Base-by-base conservation (phyloP, 2,113 vertebrate genomes). In the Sinocyclocheilus rhinocerous region DNA sequence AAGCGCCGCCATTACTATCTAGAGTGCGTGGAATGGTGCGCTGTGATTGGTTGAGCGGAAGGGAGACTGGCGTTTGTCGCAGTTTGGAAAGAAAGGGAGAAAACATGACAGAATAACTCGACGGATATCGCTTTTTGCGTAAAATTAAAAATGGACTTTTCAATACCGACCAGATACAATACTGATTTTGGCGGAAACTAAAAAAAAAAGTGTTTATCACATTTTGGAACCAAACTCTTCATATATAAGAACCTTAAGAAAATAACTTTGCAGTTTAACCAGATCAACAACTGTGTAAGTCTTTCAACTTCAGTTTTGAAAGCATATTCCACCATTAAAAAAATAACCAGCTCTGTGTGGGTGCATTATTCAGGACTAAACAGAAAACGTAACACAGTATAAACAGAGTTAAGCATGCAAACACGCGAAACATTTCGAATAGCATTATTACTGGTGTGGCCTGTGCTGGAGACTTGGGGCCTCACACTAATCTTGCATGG, bases 361-460 rank as follows among this genome's bases (percentile, higher is more conserved):
- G 45, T 26, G 29, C 20, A 33, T 33, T 63, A 15, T 57, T 22
- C 81, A 75, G 57, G 78, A 61, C 33, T 48, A 67, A 42, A 73
- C 9, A 10, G 55, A 72, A 90, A 70, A 87, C 79, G 8, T 82
- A 26, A 48, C 85, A 79, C 69, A 84, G 85, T 89, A 88, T 33
- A 79, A 63, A 70, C 29, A 20, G 11, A 76, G 72, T 78, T 82
- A 75, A 7, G 65, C 26, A 85, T 26, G 33, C 42, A 79, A 26
- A 81, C 69, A 70, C 13, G 26, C 73, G 84, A 55, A 81, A 82
- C 9, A 81, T 85, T 55, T n/a, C 55, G 15, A 75, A 84, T 75
- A 16, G 50, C 50, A 83, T 59, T 59, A 83, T 73, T 69, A 72
- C 88, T 69, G 76, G 70, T 76, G 33, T 80, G 50, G 10, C 8